Base-by-base conservation (phyloP, 2,113 vertebrate genomes). In the Myotis yumanensis region DNA sequence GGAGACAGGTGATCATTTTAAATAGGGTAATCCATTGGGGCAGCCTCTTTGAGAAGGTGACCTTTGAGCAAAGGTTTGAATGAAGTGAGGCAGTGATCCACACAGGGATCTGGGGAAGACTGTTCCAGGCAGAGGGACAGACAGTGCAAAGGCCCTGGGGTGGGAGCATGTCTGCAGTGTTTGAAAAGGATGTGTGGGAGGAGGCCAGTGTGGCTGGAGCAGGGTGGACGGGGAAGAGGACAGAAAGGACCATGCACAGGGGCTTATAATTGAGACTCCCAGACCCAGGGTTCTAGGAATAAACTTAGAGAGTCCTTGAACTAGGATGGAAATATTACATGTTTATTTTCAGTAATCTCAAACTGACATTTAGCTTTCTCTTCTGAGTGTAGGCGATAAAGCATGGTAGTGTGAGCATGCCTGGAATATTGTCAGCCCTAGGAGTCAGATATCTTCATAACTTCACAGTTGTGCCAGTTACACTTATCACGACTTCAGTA, bases 311-410 rank as follows among this genome's bases (percentile, higher is more conserved):
- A 59, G 30, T 35, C 71, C 25, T 51, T 90, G 52, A 84, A 48
- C 16, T 32, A 28, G 51, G 69, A 54, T 54, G 54, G 81, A 83
- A 69, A 86, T 81, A 57, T 84, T 37, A 8, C 32, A 64, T 82
- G 77, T 95, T 92, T 83, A 54, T 85, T 88, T 76, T 80, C 87
- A 71, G 86, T 18, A n/a, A 85, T 68, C 46, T 96, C 69, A 84
- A 75, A 62, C 64, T 54, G 84, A 81, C 80, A 82, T 25, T n/a
- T n/a, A 59, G 18, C 86, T 3, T 23, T 46, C 81, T 35, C 84
- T 79, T 84, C 71, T 22, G 91, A 69, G 86, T 32, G 96, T 95
- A 52, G 96, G 95, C 25, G 85, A 64, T 52, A 84, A 66, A 86
- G 90, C 23, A 37, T 0, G 12, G 80, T 20, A 25, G 85, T 37